Evolutionary conservation across 1,140 invertebrate genomes (phyloP).

Genomic region (Rhagoletis pomonella): DNA sequence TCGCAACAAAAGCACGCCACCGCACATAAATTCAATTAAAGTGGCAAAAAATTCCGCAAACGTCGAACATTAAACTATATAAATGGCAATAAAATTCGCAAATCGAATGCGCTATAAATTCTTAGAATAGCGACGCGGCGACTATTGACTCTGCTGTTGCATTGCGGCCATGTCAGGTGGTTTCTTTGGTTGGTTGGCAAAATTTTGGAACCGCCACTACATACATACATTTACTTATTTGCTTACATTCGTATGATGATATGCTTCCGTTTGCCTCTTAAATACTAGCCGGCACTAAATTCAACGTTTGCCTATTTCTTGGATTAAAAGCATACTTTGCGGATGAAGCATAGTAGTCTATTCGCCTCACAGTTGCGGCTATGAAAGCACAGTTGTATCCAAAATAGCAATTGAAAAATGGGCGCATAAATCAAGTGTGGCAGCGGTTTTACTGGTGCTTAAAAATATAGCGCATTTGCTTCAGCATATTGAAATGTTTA

Average conservation of each 20-base stretch:
- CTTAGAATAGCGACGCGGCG: neutral
- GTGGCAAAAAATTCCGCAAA: neutral
- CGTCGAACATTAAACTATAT: neutral
- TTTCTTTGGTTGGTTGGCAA: neutral
- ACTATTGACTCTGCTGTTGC: neutral
- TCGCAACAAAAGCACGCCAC: neutral
- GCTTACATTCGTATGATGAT: neutral
- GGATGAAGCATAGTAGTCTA: neutral
- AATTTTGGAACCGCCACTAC: neutral
- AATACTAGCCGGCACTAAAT: neutral
- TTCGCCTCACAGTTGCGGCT: neutral
- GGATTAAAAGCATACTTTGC: neutral
- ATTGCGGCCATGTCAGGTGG: neutral
- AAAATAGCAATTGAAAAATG: constrained; percentile 20
- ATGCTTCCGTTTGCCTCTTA: neutral
- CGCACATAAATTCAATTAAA: constrained; percentile 32
- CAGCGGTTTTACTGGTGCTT: neutral
- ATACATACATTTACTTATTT: neutral
- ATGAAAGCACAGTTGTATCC: neutral
- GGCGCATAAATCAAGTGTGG: neutral
- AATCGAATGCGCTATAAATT: constrained; percentile 4
- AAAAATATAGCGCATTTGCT: neutral
- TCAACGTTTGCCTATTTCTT: neutral
- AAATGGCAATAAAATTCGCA: constrained; percentile 18
- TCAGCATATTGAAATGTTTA: too few species aligned